Conservation (phyloP, 2,797 vertebrate species). For the Emydoidea blandingii region DNA sequence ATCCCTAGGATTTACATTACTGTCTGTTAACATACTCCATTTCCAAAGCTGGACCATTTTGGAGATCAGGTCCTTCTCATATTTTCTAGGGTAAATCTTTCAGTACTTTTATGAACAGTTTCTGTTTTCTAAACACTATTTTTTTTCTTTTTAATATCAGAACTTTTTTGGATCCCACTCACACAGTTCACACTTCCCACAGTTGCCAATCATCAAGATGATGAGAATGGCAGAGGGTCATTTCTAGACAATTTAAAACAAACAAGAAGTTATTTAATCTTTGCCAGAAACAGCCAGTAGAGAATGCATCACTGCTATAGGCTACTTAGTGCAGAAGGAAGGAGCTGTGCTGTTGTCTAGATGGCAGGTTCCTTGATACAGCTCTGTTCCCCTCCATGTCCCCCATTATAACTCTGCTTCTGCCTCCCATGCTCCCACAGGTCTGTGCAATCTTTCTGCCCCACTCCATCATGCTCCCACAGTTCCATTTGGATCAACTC, state of each 20-base stretch:
- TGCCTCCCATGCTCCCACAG: neutral
- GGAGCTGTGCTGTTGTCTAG: neutral
- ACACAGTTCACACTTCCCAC: conserved; percentile 58
- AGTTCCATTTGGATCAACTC: neutral
- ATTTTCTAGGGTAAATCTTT: neutral
- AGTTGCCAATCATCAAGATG: conserved; percentile 73
- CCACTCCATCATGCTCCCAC: neutral
- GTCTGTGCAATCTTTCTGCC: neutral
- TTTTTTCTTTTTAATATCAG: conserved; percentile 44
- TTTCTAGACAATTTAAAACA: conserved; percentile 69
- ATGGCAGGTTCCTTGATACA: neutral
- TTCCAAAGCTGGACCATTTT: conserved; percentile 32
- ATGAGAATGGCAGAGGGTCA: conserved; percentile 28
- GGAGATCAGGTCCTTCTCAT: neutral
- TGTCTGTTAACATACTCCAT: conserved; percentile 25
- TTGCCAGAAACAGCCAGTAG: neutral
- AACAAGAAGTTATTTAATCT: conserved; percentile 63
- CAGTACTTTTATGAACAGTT: conserved; percentile 9
- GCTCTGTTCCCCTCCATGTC: neutral
- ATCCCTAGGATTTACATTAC: conserved; percentile 38
- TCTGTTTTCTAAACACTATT: conserved; percentile 61
- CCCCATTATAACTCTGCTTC: neutral
- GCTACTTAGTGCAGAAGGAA: neutral
- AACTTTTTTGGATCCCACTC: conserved; percentile 52
- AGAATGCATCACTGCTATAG: conserved; percentile 36